These are phyloP conservation scores for Belonocnema kinseyi DNA, from an alignment of 1,140 invertebrate species.

Conservation along the genomic window DNA sequence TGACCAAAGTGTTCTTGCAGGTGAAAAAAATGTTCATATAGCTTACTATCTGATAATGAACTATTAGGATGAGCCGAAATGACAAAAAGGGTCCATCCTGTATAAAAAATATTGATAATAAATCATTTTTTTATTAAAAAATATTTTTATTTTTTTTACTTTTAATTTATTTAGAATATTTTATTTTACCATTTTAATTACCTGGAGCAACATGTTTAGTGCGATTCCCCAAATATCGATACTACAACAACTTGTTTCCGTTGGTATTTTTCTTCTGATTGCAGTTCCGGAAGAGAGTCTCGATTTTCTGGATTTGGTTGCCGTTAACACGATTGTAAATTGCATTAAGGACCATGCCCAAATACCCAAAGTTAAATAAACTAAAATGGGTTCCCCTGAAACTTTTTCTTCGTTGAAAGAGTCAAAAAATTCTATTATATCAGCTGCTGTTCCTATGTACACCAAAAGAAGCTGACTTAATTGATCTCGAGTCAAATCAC, in stretches of 20 bases:
- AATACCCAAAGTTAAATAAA: slow-evolving; percentile 86
- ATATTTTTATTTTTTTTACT: neutral
- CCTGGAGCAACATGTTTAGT: slow-evolving; percentile 84
- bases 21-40: slow-evolving; percentile 97
- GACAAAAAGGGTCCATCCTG: slow-evolving; percentile 89
- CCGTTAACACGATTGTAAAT: slow-evolving; percentile 92
- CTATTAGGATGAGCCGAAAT: slow-evolving; percentile 88
- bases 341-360: slow-evolving; percentile 94
- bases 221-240: slow-evolving; percentile 91
- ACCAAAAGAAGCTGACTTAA: slow-evolving; percentile 93
- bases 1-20: slow-evolving; percentile 92
- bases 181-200: slow-evolving; percentile 26
- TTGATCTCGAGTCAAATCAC: slow-evolving; percentile 92
- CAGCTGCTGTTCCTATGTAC: slow-evolving; percentile 91
- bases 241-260: slow-evolving; percentile 83
- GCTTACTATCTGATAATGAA: slow-evolving; percentile 90
- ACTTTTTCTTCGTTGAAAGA: slow-evolving; percentile 93
- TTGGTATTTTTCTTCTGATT: slow-evolving; percentile 69
- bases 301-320: slow-evolving; percentile 87
- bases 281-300: slow-evolving; percentile 77
- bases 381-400: slow-evolving; percentile 83
- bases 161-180: too few relatives aligned
- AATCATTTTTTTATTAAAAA: neutral
- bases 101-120: slow-evolving; percentile 28
- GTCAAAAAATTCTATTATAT: slow-evolving; percentile 97